Evolutionary conservation across 2,888 invertebrate genomes (phyloP), one percentile per base, ranked within the genome.

Genomic region (Brenthis daphne): DNA sequence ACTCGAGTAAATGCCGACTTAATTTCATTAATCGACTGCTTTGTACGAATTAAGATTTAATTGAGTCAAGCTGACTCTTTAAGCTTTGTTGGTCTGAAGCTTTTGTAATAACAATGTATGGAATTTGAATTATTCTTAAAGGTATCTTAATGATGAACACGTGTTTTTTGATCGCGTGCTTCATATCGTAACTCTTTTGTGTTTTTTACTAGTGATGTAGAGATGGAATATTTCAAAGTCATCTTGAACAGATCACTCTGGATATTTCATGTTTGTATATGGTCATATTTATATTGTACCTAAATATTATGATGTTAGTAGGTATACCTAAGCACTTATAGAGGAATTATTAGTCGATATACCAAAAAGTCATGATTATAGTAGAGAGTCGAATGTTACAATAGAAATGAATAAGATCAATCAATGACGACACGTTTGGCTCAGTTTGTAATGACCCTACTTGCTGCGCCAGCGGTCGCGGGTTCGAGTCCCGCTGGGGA

Each of bases 41-140:
- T 91, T 92, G 90, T 90, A 90, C 81, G 89, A 90, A 91, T 91
- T 91, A 90, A 90, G 88, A 87, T 92, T 92, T 92, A 92, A 92
- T 92, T 90, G 92, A 92, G 92, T 90, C 86, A 83, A 87, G 82
- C 82, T 83, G 80, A 80, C 83, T 83, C 81, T 87, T 85, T 85
- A 74, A 71, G 80, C 76, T 80, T 88, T 87, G 85, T 85, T 78
- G 75, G 67, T 77, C 78, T 81, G 79, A 80, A 78, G 81, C 80
- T 81, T 81, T 79, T 80, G 75, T 76, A 74, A 74, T 77, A 77
- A 84, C 82, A 83, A 86, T 86, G 87, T 75, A 58, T 73, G 88
- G 89, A 89, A 92, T 92, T 86, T 73, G 81, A 86, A 77, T 74
- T 87, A 90, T 91, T 88, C 80, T 83, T 75, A 77, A 83, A 84